Evolutionary conservation across 2,888 invertebrate genomes (phyloP), one percentile per base, ranked within the genome.

Genomic region (Tiphia femorata): DNA sequence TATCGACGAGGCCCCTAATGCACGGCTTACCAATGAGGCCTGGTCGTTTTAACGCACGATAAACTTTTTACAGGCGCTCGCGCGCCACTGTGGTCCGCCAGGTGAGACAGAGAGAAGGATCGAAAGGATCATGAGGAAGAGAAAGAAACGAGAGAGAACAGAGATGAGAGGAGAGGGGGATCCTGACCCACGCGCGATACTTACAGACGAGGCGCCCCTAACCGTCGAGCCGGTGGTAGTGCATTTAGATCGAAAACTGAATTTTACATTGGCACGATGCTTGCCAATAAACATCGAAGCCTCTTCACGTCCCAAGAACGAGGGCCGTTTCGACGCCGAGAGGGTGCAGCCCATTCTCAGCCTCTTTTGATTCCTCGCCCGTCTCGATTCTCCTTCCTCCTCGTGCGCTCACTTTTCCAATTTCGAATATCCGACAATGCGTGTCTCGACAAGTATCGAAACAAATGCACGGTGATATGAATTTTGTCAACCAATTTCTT

Each of bases 231-330:
- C 5, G 14, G 12, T n/a, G 41, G 41, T 23, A 68, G 72, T 76
- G 74, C 78, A 78, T 77, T 77, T 78, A 76, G 76, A 78, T 78
- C 75, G 77, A 76, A 79, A 75, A 75, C 75, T 79, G 70, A 79
- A 79, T 79, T 78, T 75, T 77, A 75, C 75, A 78, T 77, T 74
- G 70, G 69, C 68, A 62, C 62, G 73, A 75, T 77, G 75, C 73
- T 77, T 72, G 67, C 59, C 75, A 75, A 76, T 77, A 78, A 75
- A 76, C 75, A 78, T 73, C 74, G 70, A 70, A 66, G 62, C 69
- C 67, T 58, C 56, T 20, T 12, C 12, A 2, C 12, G 12, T 21
- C 20, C 6, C 12, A 14, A 23, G 23, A 41, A 14, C 41, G 12
- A 33, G 14, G 14, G 12, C 33, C 33, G 33, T 14, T 33, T 14